phyloP scores from a whole-genome alignment of 2,113 vertebrate species.

The Notothenia rossii region DNA sequence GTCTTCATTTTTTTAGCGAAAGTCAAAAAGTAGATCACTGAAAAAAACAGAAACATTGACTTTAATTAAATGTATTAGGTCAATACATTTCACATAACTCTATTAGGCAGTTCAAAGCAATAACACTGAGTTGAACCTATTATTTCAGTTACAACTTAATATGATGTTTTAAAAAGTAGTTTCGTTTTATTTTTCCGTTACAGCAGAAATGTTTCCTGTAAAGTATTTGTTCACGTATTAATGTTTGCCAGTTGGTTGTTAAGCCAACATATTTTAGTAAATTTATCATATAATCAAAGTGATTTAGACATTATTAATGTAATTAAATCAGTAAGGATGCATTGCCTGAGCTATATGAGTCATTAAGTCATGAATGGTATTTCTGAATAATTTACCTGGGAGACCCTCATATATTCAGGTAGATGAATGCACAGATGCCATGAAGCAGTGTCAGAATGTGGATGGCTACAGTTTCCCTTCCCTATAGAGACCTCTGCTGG shows the following conservation, averaged over 20 bases:
- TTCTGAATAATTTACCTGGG: too few species aligned
- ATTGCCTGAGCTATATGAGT: background rate
- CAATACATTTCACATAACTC: too few species aligned
- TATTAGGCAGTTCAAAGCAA: too few species aligned
- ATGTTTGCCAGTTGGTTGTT: conserved; percentile 21
- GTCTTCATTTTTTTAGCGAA: too few species aligned
- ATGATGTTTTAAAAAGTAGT: too few species aligned
- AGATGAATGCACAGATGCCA: background rate
- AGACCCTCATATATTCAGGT: too few species aligned
- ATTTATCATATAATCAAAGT: conserved; percentile 14
- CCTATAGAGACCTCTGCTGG: conserved; percentile 69
- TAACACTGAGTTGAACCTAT: too few species aligned
- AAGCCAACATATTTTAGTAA: background rate
- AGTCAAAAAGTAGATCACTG: too few species aligned
- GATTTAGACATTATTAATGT: conserved; percentile 26
- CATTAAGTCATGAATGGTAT: background rate
- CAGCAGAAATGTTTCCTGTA: background rate
- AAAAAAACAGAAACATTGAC: too few species aligned
- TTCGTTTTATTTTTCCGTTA: too few species aligned
- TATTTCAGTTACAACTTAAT: too few species aligned
- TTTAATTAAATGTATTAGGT: too few species aligned
- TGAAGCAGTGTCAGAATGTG: background rate
- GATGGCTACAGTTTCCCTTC: background rate
- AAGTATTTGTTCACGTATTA: background rate
- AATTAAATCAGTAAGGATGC: conserved; percentile 42